phyloP scores from a whole-genome alignment of 2,113 vertebrate species.

The Python bivittatus region DNA sequence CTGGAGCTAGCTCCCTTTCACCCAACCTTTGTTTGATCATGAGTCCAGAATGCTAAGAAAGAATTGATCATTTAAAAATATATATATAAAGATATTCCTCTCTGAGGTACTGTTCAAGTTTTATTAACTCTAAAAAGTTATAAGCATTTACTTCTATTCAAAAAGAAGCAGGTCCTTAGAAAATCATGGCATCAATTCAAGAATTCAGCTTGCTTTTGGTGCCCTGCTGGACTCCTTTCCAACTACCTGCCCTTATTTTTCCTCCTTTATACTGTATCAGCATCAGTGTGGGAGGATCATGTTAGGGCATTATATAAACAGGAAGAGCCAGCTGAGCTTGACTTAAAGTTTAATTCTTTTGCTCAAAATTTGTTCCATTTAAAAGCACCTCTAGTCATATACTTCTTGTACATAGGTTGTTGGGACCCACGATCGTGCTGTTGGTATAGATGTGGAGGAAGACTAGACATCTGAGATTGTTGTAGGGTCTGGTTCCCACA shows the following conservation, averaged over 20 bases:
- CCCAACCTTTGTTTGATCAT: background rate
- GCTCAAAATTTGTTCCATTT: background rate
- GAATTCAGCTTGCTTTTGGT: background rate
- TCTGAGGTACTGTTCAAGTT: background rate
- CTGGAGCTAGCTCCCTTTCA: background rate
- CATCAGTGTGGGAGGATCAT: background rate
- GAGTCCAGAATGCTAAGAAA: too few relatives aligned
- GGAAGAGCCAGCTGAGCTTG: background rate
- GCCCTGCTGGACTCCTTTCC: background rate
- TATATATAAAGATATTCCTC: too few relatives aligned
- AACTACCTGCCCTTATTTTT: background rate
- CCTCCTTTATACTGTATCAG: background rate
- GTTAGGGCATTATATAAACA: background rate
- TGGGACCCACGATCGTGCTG: background rate
- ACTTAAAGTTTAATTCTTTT: background rate
- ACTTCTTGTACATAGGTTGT: background rate
- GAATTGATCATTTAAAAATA: too few relatives aligned
- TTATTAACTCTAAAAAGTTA: background rate
- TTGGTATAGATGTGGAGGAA: background rate
- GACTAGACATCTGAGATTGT: background rate
- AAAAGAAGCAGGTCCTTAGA: background rate
- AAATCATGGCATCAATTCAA: background rate
- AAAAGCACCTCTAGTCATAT: background rate
- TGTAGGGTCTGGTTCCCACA: background rate
- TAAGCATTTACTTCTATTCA: background rate